A percentile compares a stretch with the other conserved stretches of the same genome.
phyloP scores from a whole-genome alignment of 2,113 vertebrate genomes.

The Cettia cetti region DNA sequence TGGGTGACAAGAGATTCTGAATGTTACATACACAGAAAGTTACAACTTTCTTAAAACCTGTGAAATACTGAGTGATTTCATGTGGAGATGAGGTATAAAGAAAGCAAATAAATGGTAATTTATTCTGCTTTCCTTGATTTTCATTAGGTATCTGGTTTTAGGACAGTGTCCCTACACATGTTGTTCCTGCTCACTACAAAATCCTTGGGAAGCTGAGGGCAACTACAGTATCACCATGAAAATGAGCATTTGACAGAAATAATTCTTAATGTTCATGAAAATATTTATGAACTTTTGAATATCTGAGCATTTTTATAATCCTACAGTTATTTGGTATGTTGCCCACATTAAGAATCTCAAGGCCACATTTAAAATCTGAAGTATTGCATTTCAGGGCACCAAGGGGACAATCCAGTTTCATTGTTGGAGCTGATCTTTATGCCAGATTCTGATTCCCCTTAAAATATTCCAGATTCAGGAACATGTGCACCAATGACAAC shows the following conservation, averaged over 20 bases:
- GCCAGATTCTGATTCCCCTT: not conserved
- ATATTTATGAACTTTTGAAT: not conserved
- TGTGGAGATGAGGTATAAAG: not conserved
- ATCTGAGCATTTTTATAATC: not conserved
- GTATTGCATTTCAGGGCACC: not conserved
- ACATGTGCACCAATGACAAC: not conserved
- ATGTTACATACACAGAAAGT: not conserved
- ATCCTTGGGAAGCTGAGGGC: not conserved
- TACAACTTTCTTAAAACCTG: not conserved
- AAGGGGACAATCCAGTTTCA: not conserved
- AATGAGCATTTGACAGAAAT: not conserved
- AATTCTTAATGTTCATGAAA: not conserved
- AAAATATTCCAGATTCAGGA: slow-evolving; percentile 8
- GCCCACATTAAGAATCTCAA: not conserved
- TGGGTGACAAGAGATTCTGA: not conserved
- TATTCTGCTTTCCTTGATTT: not conserved
- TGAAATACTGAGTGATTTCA: not conserved
- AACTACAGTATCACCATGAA: not conserved
- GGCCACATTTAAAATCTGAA: not conserved
- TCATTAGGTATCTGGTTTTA: not conserved
- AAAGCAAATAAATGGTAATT: not conserved
- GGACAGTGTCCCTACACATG: not conserved
- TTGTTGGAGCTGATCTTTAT: not conserved
- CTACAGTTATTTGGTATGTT: not conserved
- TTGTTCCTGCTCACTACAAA: not conserved